Percentiles rank a stretch among this genome's conserved stretches.
phyloP scores from a whole-genome alignment of 2,888 invertebrate genomes.

The Leptothorax acervorum region DNA sequence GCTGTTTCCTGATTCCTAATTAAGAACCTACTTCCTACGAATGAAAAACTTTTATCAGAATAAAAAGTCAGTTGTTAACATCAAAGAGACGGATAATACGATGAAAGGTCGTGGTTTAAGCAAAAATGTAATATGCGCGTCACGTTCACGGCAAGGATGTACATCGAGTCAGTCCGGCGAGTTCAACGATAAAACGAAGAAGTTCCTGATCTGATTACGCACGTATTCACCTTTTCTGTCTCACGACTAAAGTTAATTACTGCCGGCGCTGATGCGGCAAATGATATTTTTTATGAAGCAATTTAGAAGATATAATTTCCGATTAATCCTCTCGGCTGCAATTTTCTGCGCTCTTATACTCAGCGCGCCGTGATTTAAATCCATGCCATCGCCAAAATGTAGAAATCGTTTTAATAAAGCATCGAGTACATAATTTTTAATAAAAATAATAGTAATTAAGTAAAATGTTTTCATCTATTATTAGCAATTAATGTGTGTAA shows the following conservation, averaged over 20 bases:
- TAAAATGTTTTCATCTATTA: neutral
- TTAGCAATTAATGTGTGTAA: neutral
- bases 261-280: constrained; percentile 32
- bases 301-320: constrained; percentile 26
- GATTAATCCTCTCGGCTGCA: constrained; percentile 12
- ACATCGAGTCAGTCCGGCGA: constrained; percentile 7
- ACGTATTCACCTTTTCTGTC: constrained; percentile 26
- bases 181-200: constrained; percentile 21
- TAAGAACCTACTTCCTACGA: neutral
- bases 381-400: neutral
- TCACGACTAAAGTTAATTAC: constrained; percentile 33
- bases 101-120: constrained; percentile 44
- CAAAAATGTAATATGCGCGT: constrained; percentile 42
- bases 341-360: neutral
- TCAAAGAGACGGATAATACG: constrained; percentile 38
- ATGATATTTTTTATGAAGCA: constrained; percentile 41
- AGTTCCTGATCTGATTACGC: constrained; percentile 57
- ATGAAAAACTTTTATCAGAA: constrained; percentile 26
- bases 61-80: constrained; percentile 36
- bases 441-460: constrained; percentile 18
- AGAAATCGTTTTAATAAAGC: constrained; percentile 7
- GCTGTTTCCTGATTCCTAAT: neutral
- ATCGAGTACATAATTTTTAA: neutral
- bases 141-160: constrained; percentile 48
- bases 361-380: neutral